These are phyloP conservation scores for Apotomis capreana DNA, from an alignment of 2,888 invertebrate species.

Conservation along the genomic window DNA sequence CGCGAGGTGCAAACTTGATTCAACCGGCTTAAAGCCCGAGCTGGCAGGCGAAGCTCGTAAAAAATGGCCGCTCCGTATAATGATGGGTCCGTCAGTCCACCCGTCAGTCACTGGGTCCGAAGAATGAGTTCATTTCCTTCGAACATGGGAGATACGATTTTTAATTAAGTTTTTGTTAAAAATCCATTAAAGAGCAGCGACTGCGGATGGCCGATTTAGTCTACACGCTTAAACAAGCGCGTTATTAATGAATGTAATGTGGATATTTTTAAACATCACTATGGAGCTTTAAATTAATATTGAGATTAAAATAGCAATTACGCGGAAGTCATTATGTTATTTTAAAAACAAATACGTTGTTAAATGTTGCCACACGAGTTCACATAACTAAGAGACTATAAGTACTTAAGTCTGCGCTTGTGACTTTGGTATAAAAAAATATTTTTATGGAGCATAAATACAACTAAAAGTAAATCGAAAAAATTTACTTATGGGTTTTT, in stretches of 20 bases:
- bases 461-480: no score
- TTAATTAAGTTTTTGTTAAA: constrained; percentile 84
- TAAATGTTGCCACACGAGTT: constrained; percentile 20
- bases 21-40: constrained; percentile 21
- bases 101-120: constrained; percentile 78
- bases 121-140: constrained; percentile 84
- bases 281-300: constrained; percentile 62
- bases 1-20: background rate
- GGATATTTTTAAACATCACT: constrained; percentile 63
- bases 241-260: constrained; percentile 76
- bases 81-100: constrained; percentile 76
- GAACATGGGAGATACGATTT: constrained; percentile 81
- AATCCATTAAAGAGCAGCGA: constrained; percentile 78
- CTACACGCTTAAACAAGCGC: constrained; percentile 75
- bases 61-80: constrained; percentile 67
- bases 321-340: constrained; percentile 29
- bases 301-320: constrained; percentile 51
- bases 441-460: no score
- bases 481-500: no score
- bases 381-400: background rate
- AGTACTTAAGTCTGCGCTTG: background rate
- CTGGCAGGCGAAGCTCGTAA: constrained; percentile 59
- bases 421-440: background rate
- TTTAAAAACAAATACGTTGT: constrained; percentile 30
- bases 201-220: constrained; percentile 63